These are phyloP conservation scores for Cebus imitator DNA, from an alignment of 2,113 vertebrate species.

Conservation along the genomic window DNA sequence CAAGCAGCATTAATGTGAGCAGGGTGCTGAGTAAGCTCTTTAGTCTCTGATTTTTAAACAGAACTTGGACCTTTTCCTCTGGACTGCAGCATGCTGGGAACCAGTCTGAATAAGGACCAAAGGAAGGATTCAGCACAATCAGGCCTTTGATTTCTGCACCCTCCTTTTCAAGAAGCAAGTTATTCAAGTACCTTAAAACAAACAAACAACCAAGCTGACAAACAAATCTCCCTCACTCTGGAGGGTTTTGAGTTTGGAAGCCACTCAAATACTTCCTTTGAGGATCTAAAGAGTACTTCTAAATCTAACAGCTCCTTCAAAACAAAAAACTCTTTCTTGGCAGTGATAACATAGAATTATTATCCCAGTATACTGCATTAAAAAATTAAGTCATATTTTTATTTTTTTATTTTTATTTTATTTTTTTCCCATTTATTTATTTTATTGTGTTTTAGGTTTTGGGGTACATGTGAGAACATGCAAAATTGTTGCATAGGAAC, in stretches of 20 bases:
- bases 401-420: too few species aligned
- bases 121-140: slow-evolving; percentile 63
- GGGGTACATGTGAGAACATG: too few species aligned
- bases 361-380: not conserved
- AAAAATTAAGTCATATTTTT: not conserved
- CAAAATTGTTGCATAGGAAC: too few species aligned
- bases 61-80: slow-evolving; percentile 65
- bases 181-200: slow-evolving; percentile 65
- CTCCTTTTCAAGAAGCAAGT: slow-evolving; percentile 47
- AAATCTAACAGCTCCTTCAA: not conserved
- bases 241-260: slow-evolving; percentile 49
- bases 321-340: slow-evolving; percentile 30
- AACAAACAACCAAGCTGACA: slow-evolving; percentile 51
- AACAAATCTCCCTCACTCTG: not conserved
- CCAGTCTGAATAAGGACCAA: slow-evolving; percentile 54
- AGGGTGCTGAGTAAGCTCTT: slow-evolving; percentile 64
- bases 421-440: too few species aligned
- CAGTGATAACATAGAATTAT: not conserved
- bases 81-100: slow-evolving; percentile 64
- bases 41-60: slow-evolving; percentile 49
- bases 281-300: not conserved
- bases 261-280: not conserved
- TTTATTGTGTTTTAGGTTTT: too few species aligned
- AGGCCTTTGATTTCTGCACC: slow-evolving; percentile 69
- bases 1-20: slow-evolving; percentile 50